Base-by-base conservation (phyloP, 2,888 invertebrate genomes). In the Meiosimyza decipiens region DNA sequence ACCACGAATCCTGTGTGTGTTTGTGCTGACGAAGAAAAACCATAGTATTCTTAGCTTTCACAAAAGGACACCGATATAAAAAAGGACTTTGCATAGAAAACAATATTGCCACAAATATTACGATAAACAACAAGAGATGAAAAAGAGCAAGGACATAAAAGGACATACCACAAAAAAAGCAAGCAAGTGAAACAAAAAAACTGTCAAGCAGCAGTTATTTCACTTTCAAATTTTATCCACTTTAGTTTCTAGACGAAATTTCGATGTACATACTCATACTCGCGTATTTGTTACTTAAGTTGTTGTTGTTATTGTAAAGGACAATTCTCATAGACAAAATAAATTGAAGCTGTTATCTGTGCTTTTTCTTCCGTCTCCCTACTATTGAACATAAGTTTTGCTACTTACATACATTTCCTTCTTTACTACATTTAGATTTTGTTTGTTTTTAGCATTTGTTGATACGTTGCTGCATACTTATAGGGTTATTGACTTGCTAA, bases 141-240 rank as follows among this genome's bases (percentile, higher is more conserved):
- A 13, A 47, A 11, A 59, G 11, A 16, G n/a, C 6, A 7, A 40
- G 18, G 18, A 16, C 47, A 67, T 12, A 22, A 55, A 51, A 22
- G 50, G 22, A 50, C 16, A 40, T 40, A 33, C 11, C 40, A 60
- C 16, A n/a, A 62, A 54, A n/a, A 68, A 68, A 50, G 49, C 15
- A 63, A 22, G 22, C 18, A 55, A 16, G 47, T 33, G 9, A 28
- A 15, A 13, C 55, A 6, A 54, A 54, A 40, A 33, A 22, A 59
- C 18, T 54, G 70, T 70, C 40, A 40, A 40, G 40, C 40, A 40
- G 40, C 40, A 40, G 40, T 62, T 47, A 54, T 69, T 72, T 64
- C 72, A 68, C 72, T 68, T 68, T 72, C 57, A 69, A 72, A 72
- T 72, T 70, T 68, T 68, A 72, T 72, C 72, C 72, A 72, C 64